Percentiles rank a stretch among this genome's conserved stretches.
Evolutionary conservation across 2,888 invertebrate genomes (phyloP).

Genomic region (Eilema sororculum): DNA sequence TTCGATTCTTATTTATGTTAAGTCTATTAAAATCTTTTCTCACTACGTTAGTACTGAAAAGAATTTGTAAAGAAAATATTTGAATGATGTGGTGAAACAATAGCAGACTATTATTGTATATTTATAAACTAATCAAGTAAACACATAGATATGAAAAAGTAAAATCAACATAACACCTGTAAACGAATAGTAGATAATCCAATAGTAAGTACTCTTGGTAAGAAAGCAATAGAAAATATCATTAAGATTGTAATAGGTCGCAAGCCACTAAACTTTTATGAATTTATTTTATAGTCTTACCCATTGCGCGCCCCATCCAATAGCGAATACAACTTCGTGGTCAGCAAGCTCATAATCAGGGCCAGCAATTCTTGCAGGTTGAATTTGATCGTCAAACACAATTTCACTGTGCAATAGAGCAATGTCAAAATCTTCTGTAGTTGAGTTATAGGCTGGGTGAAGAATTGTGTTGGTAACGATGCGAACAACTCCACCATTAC

Average conservation of each 20-base stretch:
- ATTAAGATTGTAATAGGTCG: background rate
- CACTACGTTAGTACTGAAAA: too few species aligned
- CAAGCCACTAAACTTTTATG: background rate
- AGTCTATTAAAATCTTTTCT: too few species aligned
- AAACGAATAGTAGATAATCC: too few species aligned
- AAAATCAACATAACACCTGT: too few species aligned
- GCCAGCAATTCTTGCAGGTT: slow-evolving; percentile 57
- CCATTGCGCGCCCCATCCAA: slow-evolving; percentile 63
- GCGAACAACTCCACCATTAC: slow-evolving; percentile 60
- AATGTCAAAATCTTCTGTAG: slow-evolving; percentile 63
- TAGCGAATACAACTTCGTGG: slow-evolving; percentile 60
- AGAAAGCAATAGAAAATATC: background rate
- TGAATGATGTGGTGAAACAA: too few species aligned
- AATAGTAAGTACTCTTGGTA: too few species aligned
- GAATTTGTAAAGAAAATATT: too few species aligned
- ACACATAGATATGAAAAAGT: too few species aligned
- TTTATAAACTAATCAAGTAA: too few species aligned
- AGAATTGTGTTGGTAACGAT: slow-evolving; percentile 40
- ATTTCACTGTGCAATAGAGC: slow-evolving; percentile 60
- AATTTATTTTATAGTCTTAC: slow-evolving; percentile 16
- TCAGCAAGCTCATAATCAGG: slow-evolving; percentile 58
- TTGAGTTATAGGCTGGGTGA: slow-evolving; percentile 65
- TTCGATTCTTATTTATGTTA: too few species aligned
- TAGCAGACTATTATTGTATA: too few species aligned
- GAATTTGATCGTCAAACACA: slow-evolving; percentile 36